phyloP scores from a whole-genome alignment of 2,113 vertebrate genomes.

The Toxotes jaculatrix region DNA sequence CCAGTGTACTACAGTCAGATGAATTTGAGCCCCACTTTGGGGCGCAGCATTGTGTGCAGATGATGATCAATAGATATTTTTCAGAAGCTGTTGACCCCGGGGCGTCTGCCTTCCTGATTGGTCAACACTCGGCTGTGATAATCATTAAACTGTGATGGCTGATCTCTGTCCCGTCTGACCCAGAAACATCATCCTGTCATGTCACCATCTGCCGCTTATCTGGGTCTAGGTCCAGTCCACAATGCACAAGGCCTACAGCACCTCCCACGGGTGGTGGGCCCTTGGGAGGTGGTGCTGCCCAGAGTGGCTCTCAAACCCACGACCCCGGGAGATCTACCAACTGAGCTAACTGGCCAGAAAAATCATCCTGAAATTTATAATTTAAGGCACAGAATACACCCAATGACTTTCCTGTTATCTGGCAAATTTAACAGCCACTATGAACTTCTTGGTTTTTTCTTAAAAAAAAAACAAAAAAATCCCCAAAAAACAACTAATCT shows the following conservation, averaged over 20 bases:
- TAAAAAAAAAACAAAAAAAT: not conserved
- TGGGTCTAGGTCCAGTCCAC: too few relatives aligned
- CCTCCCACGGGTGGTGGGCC: too few relatives aligned
- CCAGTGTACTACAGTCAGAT: not conserved
- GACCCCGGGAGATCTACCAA: too few relatives aligned
- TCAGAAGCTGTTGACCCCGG: constrained; percentile 62
- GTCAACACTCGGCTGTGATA: constrained; percentile 52
- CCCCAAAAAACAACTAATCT: not conserved
- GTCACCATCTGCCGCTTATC: too few relatives aligned
- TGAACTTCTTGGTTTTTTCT: not conserved
- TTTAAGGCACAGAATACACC: not conserved
- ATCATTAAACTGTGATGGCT: constrained; percentile 75
- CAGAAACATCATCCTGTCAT: constrained; percentile 20
- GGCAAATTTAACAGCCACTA: not conserved
- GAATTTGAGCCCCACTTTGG: constrained; percentile 40
- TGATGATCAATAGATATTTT: constrained; percentile 71
- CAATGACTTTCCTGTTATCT: not conserved
- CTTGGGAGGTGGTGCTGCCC: too few relatives aligned
- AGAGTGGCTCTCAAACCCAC: too few relatives aligned
- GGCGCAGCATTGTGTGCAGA: constrained; percentile 34
- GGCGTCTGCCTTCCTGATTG: constrained; percentile 58
- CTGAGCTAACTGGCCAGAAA: too few relatives aligned
- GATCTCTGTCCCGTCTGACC: constrained; percentile 53
- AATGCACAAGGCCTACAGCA: too few relatives aligned
- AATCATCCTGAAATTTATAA: too few relatives aligned